Base-by-base conservation (phyloP, 2,888 invertebrate genomes). In the Hydraecia micacea region DNA sequence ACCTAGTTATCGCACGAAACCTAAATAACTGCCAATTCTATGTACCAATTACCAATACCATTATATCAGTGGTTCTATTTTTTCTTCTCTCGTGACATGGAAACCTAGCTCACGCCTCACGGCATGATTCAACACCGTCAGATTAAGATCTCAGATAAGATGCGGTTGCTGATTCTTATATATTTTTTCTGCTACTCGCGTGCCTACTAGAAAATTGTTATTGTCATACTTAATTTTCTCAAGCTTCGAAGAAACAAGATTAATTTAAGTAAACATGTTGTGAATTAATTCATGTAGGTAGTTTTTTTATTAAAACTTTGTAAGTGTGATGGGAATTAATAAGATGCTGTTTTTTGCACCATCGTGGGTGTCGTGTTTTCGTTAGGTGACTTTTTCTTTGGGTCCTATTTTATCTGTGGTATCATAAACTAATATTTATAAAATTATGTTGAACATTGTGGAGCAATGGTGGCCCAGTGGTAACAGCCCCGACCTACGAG, bases 161-260 rank as follows among this genome's bases (percentile, higher is more conserved):
- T 83, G 80, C 68, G 83, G 75, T 80, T 75, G 25, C 39, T 58
- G 72, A 79, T 87, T 82, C 75, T 81, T 79, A 70, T 81, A 58
- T 71, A 73, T 81, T 85, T 88, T 79, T 46, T 46, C 68, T 55
- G 11, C 75, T 70, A 81, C 18, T 88, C 85, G 90, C 90, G 87
- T 89, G 90, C 77, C 75, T 65, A 83, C 83, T 84, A 88, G 84
- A 83, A 86, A 87, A 87, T 81, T 76, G 77, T 84, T 85, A 87
- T 89, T 89, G 88, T 89, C 82, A 74, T 79, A 83, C 86, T 86
- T 85, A 84, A 81, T 85, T 74, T 78, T 83, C 78, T 75, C 88
- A 87, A 67, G 69, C 60, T 68, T 70, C 21, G 73, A 42, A 62
- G 39, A 69, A 73, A 63, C 46, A 70, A 75, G 73, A 74, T 75